These are phyloP conservation scores for Trissonchulus latispiculum DNA, from an alignment of 2,888 invertebrate species.

Conservation along the genomic window DNA sequence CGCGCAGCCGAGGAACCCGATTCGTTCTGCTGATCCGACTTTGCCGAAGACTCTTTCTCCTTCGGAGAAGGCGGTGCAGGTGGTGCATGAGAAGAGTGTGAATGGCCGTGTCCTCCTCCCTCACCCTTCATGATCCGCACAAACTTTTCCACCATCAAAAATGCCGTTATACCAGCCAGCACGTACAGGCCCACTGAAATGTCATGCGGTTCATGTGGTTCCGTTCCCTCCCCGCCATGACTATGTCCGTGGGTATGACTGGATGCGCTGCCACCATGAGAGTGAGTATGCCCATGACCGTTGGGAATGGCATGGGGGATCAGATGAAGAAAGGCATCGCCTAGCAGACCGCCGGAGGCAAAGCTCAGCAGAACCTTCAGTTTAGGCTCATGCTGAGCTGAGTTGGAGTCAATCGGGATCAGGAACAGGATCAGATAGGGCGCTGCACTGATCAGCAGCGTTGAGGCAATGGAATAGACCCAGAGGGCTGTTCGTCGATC, in stretches of 20 bases:
- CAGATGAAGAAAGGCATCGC: constrained; percentile 95
- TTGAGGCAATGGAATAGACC: constrained; percentile 35
- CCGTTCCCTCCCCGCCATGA: constrained; percentile 48
- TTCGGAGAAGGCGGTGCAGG: constrained; percentile 5
- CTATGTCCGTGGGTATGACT: constrained; percentile 50
- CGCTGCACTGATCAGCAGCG: constrained; percentile 59
- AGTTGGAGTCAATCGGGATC: constrained; percentile 73
- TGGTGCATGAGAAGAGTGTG: constrained; percentile 33
- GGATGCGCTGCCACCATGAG: constrained; percentile 34
- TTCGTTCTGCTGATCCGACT: constrained; percentile 17
- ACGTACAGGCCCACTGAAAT: constrained; percentile 82
- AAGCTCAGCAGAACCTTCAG: constrained; percentile 61
- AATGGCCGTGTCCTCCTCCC: constrained; percentile 62
- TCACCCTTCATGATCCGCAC: constrained; percentile 66
- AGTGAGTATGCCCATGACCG: constrained; percentile 29
- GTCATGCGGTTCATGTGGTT: constrained; percentile 41
- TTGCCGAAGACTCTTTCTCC: neutral
- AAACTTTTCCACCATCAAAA: constrained; percentile 82
- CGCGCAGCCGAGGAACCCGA: constrained; percentile 6
- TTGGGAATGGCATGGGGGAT: constrained; percentile 75
- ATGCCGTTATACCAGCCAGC: constrained; percentile 78
- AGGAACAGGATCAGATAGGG: constrained; percentile 85
- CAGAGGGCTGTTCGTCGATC: constrained; percentile 37
- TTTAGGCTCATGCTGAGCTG: constrained; percentile 68
- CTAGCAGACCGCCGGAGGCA: constrained; percentile 61